These are phyloP conservation scores for Chelidonichthys spinosus DNA, from an alignment of 2,797 vertebrate species.

Conservation along the genomic window DNA sequence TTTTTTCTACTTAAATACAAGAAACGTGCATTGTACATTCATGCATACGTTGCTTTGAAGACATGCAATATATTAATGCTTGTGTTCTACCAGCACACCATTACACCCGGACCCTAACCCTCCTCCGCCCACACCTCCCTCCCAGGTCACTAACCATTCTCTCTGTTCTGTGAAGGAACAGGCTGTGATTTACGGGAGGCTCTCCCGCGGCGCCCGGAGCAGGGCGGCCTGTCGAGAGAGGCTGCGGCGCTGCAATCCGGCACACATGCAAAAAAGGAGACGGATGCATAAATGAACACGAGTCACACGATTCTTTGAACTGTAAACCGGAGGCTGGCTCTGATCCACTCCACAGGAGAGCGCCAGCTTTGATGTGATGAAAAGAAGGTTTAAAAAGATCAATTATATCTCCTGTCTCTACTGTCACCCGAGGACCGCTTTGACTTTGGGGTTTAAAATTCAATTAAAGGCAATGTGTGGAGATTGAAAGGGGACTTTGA, in stretches of 20 bases:
- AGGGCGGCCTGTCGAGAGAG: conserved; percentile 26
- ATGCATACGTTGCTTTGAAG: not conserved
- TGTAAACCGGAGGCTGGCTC: conserved; percentile 32
- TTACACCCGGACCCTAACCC: not conserved
- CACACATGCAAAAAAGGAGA: conserved; percentile 47
- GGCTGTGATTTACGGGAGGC: conserved; percentile 24
- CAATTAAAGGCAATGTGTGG: conserved; percentile 21
- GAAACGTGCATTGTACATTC: not conserved
- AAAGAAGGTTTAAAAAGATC: conserved; percentile 57
- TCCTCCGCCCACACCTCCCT: not conserved
- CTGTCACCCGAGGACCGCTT: conserved; percentile 44
- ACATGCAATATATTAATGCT: not conserved
- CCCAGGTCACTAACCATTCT: not conserved
- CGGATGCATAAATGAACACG: conserved; percentile 57
- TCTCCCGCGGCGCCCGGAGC: conserved; percentile 9
- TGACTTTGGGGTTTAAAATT: conserved; percentile 41
- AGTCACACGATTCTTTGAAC: conserved; percentile 60
- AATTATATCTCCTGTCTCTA: conserved; percentile 33
- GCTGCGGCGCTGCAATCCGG: conserved; percentile 6
- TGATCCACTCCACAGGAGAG: conserved; percentile 50
- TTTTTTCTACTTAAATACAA: not conserved
- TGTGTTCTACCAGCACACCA: not conserved
- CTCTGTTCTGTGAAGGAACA: conserved; percentile 20
- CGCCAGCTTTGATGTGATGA: conserved; percentile 63
- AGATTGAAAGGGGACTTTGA: conserved; percentile 20